A percentile compares a stretch with the other conserved stretches of the same genome.
Conservation (phyloP, 2,113 vertebrate species). For the Monopterus albus region DNA sequence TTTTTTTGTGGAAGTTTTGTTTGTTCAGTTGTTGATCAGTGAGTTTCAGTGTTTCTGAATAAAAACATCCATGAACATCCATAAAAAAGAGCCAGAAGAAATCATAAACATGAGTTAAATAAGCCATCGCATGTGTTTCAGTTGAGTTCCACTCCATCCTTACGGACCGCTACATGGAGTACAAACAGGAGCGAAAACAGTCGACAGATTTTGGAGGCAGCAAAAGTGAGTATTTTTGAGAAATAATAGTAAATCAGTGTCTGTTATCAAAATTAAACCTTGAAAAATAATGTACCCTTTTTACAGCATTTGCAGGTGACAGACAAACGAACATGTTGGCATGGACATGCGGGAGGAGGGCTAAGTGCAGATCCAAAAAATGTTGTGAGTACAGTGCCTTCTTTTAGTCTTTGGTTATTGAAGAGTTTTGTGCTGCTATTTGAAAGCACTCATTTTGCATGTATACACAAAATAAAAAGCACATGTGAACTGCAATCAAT, state of each 20-base stretch:
- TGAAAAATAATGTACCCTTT: background rate
- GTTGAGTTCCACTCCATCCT: constrained; percentile 57
- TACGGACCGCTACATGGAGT: constrained; percentile 79
- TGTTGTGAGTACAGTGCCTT: constrained; percentile 85
- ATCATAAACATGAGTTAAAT: background rate
- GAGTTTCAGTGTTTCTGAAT: background rate
- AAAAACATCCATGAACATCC: background rate
- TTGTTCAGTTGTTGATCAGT: background rate
- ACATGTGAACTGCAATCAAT: background rate
- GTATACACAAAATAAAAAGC: background rate
- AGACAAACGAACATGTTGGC: constrained; percentile 93
- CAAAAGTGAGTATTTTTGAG: constrained; percentile 78
- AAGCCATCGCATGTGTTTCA: constrained; percentile 44
- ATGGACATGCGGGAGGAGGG: constrained; percentile 91
- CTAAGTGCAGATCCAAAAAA: constrained; percentile 94
- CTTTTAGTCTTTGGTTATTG: background rate
- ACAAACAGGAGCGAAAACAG: constrained; percentile 70
- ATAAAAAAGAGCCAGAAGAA: background rate
- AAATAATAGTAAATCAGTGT: background rate
- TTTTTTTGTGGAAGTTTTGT: background rate
- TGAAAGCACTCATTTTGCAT: background rate
- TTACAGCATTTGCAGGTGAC: constrained; percentile 82
- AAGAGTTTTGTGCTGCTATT: background rate
- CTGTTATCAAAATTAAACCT: background rate
- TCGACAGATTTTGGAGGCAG: constrained; percentile 81